Evolutionary conservation across 2,888 invertebrate species (phyloP).

Genomic region (Sinelater perroti): DNA sequence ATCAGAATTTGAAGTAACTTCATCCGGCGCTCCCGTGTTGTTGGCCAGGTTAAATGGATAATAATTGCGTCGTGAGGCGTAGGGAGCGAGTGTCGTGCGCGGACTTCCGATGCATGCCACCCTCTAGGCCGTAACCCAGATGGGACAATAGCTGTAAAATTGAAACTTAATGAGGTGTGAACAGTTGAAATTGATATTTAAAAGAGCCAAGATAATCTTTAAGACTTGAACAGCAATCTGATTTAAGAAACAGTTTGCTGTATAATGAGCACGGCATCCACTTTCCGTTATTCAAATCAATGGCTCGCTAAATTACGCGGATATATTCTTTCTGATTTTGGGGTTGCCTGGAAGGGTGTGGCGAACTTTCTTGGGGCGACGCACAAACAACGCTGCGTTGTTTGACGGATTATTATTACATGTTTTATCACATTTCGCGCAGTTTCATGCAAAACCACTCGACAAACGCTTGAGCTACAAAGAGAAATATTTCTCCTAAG

Average conservation of each 20-base stretch:
- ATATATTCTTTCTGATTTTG: slow-evolving; percentile 45
- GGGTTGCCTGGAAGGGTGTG: slow-evolving; percentile 39
- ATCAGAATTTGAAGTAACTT: slow-evolving; percentile 33
- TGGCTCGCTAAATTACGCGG: slow-evolving; percentile 59
- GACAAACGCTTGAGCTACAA: no score
- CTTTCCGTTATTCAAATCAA: slow-evolving; percentile 59
- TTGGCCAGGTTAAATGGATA: slow-evolving; percentile 38
- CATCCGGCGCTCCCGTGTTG: slow-evolving; percentile 24
- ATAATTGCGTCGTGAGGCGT: slow-evolving; percentile 38
- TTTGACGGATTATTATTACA: no score
- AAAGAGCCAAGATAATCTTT: slow-evolving; percentile 62
- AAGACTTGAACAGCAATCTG: slow-evolving; percentile 60
- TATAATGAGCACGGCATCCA: slow-evolving; percentile 55
- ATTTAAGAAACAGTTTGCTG: slow-evolving; percentile 61
- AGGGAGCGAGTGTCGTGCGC: slow-evolving; percentile 52
- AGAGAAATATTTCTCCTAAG: no score
- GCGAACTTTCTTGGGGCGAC: no score
- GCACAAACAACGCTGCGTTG: no score
- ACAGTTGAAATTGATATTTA: slow-evolving; percentile 64
- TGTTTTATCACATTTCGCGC: no score
- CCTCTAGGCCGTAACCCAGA: slow-evolving; percentile 61
- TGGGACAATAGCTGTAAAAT: slow-evolving; percentile 64
- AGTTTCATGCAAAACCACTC: no score
- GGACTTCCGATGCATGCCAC: slow-evolving; percentile 60
- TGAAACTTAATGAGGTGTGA: slow-evolving; percentile 64